Evolutionary conservation across 1,140 invertebrate species (phyloP).

Genomic region (Fopius arisanus): DNA sequence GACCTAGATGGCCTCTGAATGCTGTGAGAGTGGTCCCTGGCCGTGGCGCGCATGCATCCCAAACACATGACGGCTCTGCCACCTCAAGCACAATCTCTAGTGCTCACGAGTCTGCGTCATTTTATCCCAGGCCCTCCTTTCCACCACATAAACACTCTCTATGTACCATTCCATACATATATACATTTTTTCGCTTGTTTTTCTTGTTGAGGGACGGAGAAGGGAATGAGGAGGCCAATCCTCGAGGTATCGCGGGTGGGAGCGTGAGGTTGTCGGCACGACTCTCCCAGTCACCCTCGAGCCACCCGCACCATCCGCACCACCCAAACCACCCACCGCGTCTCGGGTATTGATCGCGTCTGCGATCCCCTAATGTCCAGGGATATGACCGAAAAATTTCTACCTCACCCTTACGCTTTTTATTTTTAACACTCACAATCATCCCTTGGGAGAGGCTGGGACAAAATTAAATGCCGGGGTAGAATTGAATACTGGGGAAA

Average conservation of each 20-base stretch:
- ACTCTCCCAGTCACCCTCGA: not conserved
- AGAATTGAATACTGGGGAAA: too few species aligned
- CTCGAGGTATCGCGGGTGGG: not conserved
- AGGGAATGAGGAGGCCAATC: not conserved
- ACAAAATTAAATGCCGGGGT: too few species aligned
- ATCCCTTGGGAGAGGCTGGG: too few species aligned
- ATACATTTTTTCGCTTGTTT: too few species aligned
- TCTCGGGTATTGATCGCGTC: conserved; percentile 32
- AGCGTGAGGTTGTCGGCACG: not conserved
- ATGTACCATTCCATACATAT: too few species aligned
- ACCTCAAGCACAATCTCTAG: not conserved
- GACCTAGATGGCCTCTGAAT: conserved; percentile 39
- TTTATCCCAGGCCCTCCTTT: not conserved
- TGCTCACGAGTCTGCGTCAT: not conserved
- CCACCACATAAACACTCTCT: not conserved
- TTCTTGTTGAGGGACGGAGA: too few species aligned
- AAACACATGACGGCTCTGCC: not conserved
- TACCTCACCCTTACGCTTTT: conserved; percentile 33
- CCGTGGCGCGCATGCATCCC: conserved; percentile 11
- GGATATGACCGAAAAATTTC: not conserved
- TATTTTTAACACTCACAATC: not conserved
- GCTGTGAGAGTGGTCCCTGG: not conserved
- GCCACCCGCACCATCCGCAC: too few species aligned
- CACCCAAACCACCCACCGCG: not conserved
- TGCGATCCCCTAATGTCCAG: conserved; percentile 15